Conservation (phyloP, 2,888 invertebrate species). For the Macrophya annulata region DNA sequence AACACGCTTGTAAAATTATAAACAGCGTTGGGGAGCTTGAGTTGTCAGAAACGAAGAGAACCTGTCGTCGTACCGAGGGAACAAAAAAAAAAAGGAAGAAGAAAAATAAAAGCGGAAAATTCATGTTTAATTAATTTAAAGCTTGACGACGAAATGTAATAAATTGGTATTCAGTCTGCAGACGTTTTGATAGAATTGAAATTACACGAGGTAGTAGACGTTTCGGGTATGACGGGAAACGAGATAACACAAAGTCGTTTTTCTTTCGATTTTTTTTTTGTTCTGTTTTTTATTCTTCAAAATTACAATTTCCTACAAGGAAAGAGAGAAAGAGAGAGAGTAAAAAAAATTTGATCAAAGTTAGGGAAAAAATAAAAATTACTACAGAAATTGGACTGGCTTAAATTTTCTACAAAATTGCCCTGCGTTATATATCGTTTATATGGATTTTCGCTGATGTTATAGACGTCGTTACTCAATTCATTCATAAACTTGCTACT, state of each 20-base stretch:
- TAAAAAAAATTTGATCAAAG: neutral
- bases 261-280: neutral
- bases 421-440: neutral
- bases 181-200: conserved; percentile 31
- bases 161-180: neutral
- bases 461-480: neutral
- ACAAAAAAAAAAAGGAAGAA: neutral
- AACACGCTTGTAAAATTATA: conserved; percentile 19
- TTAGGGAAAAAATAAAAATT: neutral
- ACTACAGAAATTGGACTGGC: conserved; percentile 13
- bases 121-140: neutral
- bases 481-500: no score
- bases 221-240: neutral
- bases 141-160: conserved; percentile 16
- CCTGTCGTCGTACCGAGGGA: no score
- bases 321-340: neutral
- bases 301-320: neutral
- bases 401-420: conserved; percentile 8
- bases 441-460: neutral
- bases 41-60: neutral
- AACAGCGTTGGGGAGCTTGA: neutral
- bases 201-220: neutral
- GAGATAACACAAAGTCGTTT: neutral
- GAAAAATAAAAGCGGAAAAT: neutral
- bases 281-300: neutral